These are phyloP conservation scores for Formica exsecta DNA, from an alignment of 1,140 invertebrate genomes.

Conservation along the genomic window DNA sequence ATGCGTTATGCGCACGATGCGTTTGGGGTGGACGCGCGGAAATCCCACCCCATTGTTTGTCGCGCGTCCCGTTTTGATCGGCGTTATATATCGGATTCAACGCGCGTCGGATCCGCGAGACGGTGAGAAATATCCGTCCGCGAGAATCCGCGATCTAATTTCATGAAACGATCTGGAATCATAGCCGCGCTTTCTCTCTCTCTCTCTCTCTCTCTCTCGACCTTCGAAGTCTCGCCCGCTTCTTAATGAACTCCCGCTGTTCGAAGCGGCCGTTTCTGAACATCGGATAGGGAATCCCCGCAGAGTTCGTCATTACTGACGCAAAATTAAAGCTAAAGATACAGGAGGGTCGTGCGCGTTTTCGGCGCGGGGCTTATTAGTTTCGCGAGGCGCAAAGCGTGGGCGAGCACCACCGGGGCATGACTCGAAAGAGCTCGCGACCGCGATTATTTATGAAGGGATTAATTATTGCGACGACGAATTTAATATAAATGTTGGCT, in stretches of 20 bases:
- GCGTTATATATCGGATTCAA: constrained; percentile 1
- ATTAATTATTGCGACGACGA: constrained; percentile 55
- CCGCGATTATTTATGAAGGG: constrained; percentile 42
- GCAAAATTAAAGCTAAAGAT: constrained; percentile 78
- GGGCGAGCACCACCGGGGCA: constrained; percentile 35
- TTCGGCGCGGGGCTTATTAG: constrained; percentile 70
- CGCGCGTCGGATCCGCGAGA: neutral
- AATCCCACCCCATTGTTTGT: constrained; percentile 59
- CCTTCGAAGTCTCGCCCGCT: constrained; percentile 60
- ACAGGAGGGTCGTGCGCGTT: constrained; percentile 56
- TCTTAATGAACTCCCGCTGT: constrained; percentile 78
- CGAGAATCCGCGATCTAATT: constrained; percentile 22
- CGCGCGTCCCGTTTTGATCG: constrained; percentile 64
- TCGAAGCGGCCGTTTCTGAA: constrained; percentile 68
- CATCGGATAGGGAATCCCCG: constrained; percentile 68
- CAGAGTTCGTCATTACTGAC: constrained; percentile 77
- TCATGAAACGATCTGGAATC: constrained; percentile 50
- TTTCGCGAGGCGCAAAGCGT: constrained; percentile 62
- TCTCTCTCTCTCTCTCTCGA: constrained; percentile 9
- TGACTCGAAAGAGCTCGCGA: constrained; percentile 19
- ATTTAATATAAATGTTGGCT: constrained; percentile 48
- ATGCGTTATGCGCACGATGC: constrained; percentile 83
- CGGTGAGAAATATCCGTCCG: neutral
- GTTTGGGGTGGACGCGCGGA: constrained; percentile 78
- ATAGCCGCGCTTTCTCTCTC: neutral